Evolutionary conservation across 92 coral and sea anemone genomes (phyloP), one percentile per base, ranked within the genome.

Genomic region (Parazoanthus swiftii): DNA sequence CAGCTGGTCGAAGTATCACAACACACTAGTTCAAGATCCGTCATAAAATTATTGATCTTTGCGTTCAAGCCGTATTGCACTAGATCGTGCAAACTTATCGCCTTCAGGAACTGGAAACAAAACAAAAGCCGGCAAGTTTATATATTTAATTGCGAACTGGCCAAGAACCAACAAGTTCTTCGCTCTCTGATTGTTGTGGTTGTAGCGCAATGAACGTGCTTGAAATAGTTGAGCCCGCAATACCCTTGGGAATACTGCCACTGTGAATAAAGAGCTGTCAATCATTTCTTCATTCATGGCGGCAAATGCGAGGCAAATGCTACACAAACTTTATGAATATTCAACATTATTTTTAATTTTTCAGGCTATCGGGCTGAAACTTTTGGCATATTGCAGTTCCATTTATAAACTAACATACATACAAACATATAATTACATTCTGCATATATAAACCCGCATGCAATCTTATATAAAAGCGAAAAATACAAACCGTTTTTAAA

Each of bases 201-300:
- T 25, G 21, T 13, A 73, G 39, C 1, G 42, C 21, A 73, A 15
- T 14, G 82, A 48, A 44, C 82, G 66, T 79, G 82, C 42, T 79
- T 44, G 6, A 10, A 48, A 79, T 46, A 44, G 63, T 33, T 79
- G 82, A 79, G 82, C 82, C 82, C 82, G 82, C 82, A 44, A 79
- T 79, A 36, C 77, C 38, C 77, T 73, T 73, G 42, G 42, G 74
- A 54, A 48, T 2, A 63, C 70, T 26, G 2, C 70, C 70, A 26
- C 70, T 63, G 70, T 63, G 70, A 18, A 25, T 20, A 18, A 63
- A 63, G n/a, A 63, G 70, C 70, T 63, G 70, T 63, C 70, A 63
- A 63, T 63, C 70, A 63, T 21, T 21, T 15, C 20, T 54, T 54
- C 58, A 51, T 51, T 51, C 59, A 54, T 13, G 18, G 59, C 59